Evolutionary conservation across 1,140 invertebrate species (phyloP).

Genomic region (Carposina sasakii): DNA sequence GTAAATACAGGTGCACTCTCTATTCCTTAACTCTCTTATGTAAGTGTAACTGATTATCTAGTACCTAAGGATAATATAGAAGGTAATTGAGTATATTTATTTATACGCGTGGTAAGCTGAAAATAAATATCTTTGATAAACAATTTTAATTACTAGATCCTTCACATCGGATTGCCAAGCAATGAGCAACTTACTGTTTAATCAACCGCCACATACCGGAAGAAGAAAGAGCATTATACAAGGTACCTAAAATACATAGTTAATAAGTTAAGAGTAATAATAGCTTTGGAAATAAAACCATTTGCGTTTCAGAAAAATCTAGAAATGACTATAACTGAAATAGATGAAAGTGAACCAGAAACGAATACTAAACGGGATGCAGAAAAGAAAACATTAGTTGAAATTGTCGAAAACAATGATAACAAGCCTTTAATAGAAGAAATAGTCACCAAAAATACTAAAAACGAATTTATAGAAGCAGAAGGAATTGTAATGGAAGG

Average conservation of each 20-base stretch:
- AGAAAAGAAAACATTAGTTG: constrained; percentile 12
- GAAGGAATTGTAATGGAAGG: constrained; percentile 24
- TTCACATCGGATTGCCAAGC: constrained; percentile 34
- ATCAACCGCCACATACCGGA: constrained; percentile 33
- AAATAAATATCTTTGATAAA: no score
- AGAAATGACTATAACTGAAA: constrained; percentile 24
- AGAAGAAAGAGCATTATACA: constrained; percentile 19
- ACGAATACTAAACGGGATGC: constrained; percentile 2
- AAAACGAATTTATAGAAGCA: neutral
- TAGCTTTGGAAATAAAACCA: neutral
- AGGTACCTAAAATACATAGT: no score
- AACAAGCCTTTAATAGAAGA: constrained; percentile 42
- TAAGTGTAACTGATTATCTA: no score
- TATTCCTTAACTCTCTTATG: no score
- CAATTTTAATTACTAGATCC: no score
- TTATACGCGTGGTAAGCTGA: no score
- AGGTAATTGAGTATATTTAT: no score
- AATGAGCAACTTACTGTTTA: constrained; percentile 46
- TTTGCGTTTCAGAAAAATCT: constrained; percentile 1
- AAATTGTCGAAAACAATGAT: constrained; percentile 11
- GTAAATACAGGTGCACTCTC: no score
- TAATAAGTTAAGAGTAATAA: no score
- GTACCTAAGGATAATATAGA: no score
- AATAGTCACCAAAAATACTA: constrained; percentile 13
- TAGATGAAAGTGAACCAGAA: constrained; percentile 10